These are phyloP conservation scores for Mustelus asterias DNA, from an alignment of 2,113 vertebrate species.

Conservation along the genomic window DNA sequence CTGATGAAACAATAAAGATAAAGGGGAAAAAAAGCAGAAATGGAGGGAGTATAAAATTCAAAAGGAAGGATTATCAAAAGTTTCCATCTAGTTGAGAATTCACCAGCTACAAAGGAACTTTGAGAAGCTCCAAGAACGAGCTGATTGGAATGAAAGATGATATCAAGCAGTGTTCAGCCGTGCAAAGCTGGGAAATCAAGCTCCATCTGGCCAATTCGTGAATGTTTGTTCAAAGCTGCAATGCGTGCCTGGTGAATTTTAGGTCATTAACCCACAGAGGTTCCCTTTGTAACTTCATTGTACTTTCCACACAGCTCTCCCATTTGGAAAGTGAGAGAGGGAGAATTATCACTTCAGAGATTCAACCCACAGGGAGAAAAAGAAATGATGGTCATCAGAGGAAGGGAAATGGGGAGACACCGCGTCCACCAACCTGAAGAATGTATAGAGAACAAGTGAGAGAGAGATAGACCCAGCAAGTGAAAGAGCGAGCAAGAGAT, in stretches of 20 bases:
- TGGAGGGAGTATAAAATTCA: neutral
- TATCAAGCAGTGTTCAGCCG: slow-evolving; percentile 1
- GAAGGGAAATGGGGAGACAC: neutral
- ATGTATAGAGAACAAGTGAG: neutral
- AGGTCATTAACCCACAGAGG: slow-evolving; percentile 23
- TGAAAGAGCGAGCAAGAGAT: neutral
- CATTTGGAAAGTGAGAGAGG: neutral
- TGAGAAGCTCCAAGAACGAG: neutral
- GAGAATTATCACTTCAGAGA: neutral
- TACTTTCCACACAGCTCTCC: neutral
- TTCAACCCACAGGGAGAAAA: neutral
- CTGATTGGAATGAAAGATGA: slow-evolving; percentile 24
- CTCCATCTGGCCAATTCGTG: neutral
- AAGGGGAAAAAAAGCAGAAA: neutral
- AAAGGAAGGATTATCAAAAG: neutral
- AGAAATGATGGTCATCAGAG: neutral
- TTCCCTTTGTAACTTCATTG: neutral
- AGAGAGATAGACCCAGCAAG: neutral
- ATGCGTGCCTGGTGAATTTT: neutral
- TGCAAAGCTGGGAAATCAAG: neutral
- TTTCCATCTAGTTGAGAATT: neutral
- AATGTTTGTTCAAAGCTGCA: slow-evolving; percentile 21
- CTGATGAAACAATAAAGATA: neutral
- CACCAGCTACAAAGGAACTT: slow-evolving; percentile 4
- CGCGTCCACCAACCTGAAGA: neutral